phyloP scores from a whole-genome alignment of 2,113 vertebrate species.

The Rhabdomys dilectus region DNA sequence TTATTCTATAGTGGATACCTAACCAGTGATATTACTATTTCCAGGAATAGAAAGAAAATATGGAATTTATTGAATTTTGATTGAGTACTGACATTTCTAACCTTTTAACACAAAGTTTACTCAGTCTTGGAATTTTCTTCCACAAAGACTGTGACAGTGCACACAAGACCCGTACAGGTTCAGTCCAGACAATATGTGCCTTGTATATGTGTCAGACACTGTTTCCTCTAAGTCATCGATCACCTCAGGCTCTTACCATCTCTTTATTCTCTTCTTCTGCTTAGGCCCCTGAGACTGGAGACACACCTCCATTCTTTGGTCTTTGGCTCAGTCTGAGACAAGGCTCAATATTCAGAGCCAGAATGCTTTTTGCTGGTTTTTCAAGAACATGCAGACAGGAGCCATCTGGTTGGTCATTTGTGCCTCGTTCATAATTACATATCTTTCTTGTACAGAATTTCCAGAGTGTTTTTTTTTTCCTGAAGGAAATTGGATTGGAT shows the following conservation, averaged over 20 bases:
- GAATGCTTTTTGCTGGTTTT: not conserved
- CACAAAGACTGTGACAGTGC: not conserved
- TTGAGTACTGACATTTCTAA: not conserved
- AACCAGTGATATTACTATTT: not conserved
- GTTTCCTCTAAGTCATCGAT: not conserved
- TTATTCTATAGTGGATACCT: not conserved
- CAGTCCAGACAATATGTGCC: not conserved
- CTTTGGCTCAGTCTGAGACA: accelerated
- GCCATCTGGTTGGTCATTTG: not conserved
- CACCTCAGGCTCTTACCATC: not conserved
- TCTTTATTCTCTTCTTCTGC: not conserved
- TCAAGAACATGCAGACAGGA: not conserved
- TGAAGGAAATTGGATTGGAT: constrained; percentile 1
- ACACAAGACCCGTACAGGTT: not conserved
- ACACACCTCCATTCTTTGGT: not conserved
- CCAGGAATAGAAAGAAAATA: too few relatives aligned
- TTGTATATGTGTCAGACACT: too few relatives aligned
- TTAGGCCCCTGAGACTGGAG: not conserved
- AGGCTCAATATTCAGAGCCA: not conserved
- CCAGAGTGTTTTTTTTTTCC: not conserved
- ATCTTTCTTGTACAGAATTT: not conserved
- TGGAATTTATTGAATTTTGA: not conserved
- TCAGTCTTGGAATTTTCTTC: not conserved
- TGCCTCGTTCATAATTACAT: not conserved
- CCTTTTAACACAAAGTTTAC: not conserved